Evolutionary conservation across 2,888 invertebrate genomes (phyloP), one percentile per base, ranked within the genome.

Genomic region (Torymus auratus): DNA sequence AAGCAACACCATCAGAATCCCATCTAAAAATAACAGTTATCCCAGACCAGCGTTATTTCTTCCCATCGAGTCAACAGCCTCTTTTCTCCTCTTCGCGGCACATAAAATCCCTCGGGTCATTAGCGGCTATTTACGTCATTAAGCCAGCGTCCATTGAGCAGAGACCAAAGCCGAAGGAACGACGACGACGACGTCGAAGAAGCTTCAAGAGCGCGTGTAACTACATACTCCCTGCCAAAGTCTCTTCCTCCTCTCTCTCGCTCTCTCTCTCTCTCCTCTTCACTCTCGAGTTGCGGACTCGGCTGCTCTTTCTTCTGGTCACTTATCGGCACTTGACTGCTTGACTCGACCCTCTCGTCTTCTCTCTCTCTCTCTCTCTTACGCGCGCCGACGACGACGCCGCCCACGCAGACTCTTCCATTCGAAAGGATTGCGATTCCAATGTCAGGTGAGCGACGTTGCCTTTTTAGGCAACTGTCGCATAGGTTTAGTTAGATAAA

Each of bases 311-410:
- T 75, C 75, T 75, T 68, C 53, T 28, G 75, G 52, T 75, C 75
- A 68, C 68, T 75, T 75, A 75, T 75, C 75, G 75, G 28, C 75
- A 75, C 76, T 76, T 52, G 65, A 67, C 50, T 50, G 5, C 50
- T 68, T 28, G 55, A 56, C 68, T 56, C 41, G 41, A 41, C 41
- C 7, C 7, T 41, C 41, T 41, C 41, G 41, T 10, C 55, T 5
- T 20, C 20, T 20, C 20, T 20, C 20, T 20, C 20, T 20, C 20
- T 20, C 15, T 5, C 67, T 3, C 67, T 67, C 67, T 58, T 65
- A 56, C 61, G 41, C 41, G 41, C 5, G 28, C 28, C 3, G 7
- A 7, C 41, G 41, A 41, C 41, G 41, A 41, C 41, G 41, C 5
- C 41, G 41, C 41, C 41, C 41, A 41, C 7, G 1, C 7, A 41